These are phyloP conservation scores for Platypus cylindrus DNA, from an alignment of 2,888 invertebrate genomes.

Conservation along the genomic window DNA sequence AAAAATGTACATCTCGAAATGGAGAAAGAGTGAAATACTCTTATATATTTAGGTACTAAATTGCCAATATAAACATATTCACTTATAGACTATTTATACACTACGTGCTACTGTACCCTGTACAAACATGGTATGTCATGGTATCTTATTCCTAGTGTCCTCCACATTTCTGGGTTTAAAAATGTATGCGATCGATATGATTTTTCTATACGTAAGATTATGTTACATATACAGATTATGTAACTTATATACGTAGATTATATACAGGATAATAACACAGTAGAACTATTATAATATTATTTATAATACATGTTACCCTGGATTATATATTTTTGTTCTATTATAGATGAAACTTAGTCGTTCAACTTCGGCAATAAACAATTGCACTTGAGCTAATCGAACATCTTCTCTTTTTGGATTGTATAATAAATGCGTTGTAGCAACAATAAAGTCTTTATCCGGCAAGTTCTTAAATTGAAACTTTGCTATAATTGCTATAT, in stretches of 20 bases:
- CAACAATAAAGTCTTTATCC: slow-evolving; percentile 54
- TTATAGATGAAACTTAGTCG: slow-evolving; percentile 60
- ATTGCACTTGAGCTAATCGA: slow-evolving; percentile 73
- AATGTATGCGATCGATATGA: too few species aligned
- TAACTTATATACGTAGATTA: neutral
- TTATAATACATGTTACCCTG: neutral
- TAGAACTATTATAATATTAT: too few species aligned
- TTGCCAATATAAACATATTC: too few species aligned
- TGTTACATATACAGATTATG: slow-evolving; percentile 1
- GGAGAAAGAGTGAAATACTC: neutral
- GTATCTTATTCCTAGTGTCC: too few species aligned
- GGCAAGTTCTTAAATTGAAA: slow-evolving; percentile 44
- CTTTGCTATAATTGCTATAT: slow-evolving; percentile 73
- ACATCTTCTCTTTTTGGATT: slow-evolving; percentile 85
- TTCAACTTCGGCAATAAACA: slow-evolving; percentile 76
- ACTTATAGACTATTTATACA: too few species aligned
- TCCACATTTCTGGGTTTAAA: too few species aligned
- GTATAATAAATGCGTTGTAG: slow-evolving; percentile 89
- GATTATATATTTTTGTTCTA: slow-evolving; percentile 6
- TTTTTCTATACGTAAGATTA: too few species aligned
- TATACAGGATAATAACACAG: too few species aligned
- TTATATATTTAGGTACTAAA: too few species aligned
- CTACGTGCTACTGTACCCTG: too few species aligned
- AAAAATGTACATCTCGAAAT: slow-evolving; percentile 7
- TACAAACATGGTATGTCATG: too few species aligned